Conservation (phyloP, 2,888 invertebrate species). For the Abrostola tripartita region DNA sequence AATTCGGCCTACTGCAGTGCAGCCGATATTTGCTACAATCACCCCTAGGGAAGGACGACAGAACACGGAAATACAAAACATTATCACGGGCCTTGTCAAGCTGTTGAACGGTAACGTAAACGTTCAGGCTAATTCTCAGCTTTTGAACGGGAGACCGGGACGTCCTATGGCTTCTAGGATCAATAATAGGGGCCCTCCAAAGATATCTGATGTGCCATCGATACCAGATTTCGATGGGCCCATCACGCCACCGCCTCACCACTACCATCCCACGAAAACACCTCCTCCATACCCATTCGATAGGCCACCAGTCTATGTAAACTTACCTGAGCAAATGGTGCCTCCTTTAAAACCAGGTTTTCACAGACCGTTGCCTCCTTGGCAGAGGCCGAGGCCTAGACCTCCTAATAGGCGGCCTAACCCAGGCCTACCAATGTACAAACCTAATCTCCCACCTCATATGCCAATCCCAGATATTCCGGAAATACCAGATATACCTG, state of each 20-base stretch:
- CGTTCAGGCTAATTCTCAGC: constrained; percentile 92
- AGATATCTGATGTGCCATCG: constrained; percentile 93
- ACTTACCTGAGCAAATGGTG: constrained; percentile 92
- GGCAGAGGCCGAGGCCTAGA: constrained; percentile 90
- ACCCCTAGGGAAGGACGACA: constrained; percentile 82
- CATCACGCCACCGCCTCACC: constrained; percentile 81
- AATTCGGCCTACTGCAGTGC: constrained; percentile 86
- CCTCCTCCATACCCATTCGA: constrained; percentile 93
- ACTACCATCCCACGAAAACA: constrained; percentile 83
- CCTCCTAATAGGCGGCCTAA: constrained; percentile 86
- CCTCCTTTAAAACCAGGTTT: constrained; percentile 89
- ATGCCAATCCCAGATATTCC: constrained; percentile 72
- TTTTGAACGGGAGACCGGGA: constrained; percentile 88
- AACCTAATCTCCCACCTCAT: constrained; percentile 86
- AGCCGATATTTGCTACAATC: constrained; percentile 86
- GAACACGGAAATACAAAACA: constrained; percentile 94
- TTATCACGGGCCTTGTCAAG: constrained; percentile 96
- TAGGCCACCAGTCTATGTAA: constrained; percentile 91
- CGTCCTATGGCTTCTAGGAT: constrained; percentile 93
- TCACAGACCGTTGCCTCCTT: constrained; percentile 90
- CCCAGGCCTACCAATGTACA: constrained; percentile 89
- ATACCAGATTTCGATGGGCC: constrained; percentile 90
- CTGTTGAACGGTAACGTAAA: constrained; percentile 96
- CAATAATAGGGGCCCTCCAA: constrained; percentile 96
- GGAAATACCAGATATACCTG: constrained; percentile 67